Conservation (phyloP, 2,113 vertebrate genomes). For the Bufo bufo region DNA sequence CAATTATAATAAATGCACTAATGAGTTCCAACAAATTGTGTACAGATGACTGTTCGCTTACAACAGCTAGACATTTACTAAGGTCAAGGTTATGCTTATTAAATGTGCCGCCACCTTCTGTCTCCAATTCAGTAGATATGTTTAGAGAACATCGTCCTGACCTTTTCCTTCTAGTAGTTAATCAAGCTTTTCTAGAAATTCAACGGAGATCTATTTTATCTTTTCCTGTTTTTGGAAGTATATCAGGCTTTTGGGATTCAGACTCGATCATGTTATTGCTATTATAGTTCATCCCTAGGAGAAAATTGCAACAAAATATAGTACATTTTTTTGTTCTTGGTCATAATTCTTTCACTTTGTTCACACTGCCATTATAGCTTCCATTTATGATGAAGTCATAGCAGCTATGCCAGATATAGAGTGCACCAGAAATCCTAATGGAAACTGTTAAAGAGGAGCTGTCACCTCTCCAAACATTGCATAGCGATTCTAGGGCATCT, state of each 20-base stretch:
- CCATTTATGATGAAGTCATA: too few species aligned
- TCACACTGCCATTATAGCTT: too few species aligned
- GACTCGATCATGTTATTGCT: background rate
- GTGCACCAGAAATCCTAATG: too few species aligned
- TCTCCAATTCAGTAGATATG: slow-evolving; percentile 50
- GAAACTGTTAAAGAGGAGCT: too few species aligned
- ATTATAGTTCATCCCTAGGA: background rate
- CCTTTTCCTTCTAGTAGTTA: slow-evolving; percentile 50
- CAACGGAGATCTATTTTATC: slow-evolving; percentile 11
- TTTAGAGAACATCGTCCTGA: slow-evolving; percentile 62
- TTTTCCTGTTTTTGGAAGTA: slow-evolving; percentile 12
- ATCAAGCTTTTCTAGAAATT: slow-evolving; percentile 34
- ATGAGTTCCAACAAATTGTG: slow-evolving; percentile 37
- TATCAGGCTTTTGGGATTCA: background rate
- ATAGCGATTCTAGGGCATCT: too few species aligned
- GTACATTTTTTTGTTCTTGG: too few species aligned
- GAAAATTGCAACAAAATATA: background rate
- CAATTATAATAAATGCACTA: slow-evolving; percentile 38
- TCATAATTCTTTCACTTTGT: too few species aligned
- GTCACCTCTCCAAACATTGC: too few species aligned
- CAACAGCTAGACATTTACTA: slow-evolving; percentile 41
- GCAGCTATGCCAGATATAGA: too few species aligned
- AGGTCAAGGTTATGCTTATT: slow-evolving; percentile 55
- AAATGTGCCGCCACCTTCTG: slow-evolving; percentile 49
- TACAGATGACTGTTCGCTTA: slow-evolving; percentile 41